Evolutionary conservation across 2,888 invertebrate species (phyloP), one percentile per base, ranked within the genome.

Genomic region (Melanchra persicariae): DNA sequence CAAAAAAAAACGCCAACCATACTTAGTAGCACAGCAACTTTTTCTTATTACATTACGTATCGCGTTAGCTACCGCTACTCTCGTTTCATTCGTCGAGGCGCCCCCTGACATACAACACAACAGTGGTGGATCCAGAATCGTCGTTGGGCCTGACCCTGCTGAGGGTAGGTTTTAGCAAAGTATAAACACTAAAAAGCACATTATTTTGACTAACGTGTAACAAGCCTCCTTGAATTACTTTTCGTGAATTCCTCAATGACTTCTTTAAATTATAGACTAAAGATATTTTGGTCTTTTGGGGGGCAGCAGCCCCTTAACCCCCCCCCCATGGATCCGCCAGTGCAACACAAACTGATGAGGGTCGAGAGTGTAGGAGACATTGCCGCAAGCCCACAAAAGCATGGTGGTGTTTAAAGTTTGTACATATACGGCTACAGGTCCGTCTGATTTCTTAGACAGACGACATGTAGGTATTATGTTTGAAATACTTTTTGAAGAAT

Each of bases 311-410:
- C 40, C 15, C 40, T 40, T 17, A 17, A 5, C 40, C 15, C 40
- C 15, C 40, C 3, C 15, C 15, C 15, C 12, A 15, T 40, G 40
- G 40, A 40, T 40, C 40, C 40, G 15, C 40, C 15, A 40, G 12
- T 17, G 40, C 6, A 40, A 40, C 5, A 40, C 82, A 84, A 87
- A 86, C 83, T 90, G 91, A 90, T 86, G 87, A 90, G 89, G 90
- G 91, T 91, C 74, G 64, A 77, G 82, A 82, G 82, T 85, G 79
- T 68, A 74, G 84, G 86, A 83, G 84, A 89, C 90, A 85, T 62
- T 62, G 79, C 81, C 85, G 84, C 87, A 81, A 88, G 73, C 82
- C 85, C 85, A 78, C 85, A 85, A 83, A 82, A 79, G 80, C 77
- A 81, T 59, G 76, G 66, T 83, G 77, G 64, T 83, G 75, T 77